Conservation (phyloP, 2,113 vertebrate species). For the Emydura subglobosa region DNA sequence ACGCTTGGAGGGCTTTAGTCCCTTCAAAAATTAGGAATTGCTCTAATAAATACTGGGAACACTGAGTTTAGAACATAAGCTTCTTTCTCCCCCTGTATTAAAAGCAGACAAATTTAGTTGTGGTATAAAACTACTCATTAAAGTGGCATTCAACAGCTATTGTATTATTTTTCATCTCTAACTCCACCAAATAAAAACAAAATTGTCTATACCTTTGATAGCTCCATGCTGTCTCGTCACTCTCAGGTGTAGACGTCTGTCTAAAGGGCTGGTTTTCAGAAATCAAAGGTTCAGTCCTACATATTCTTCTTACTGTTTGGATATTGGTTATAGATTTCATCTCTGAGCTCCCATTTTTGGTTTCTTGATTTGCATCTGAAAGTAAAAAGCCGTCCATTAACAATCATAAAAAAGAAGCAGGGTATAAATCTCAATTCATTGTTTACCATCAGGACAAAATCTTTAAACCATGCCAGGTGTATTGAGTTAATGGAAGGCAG, state of each 20-base stretch:
- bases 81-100: not conserved
- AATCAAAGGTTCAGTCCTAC: not conserved
- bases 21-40: not conserved
- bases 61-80: not conserved
- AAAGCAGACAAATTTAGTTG: not conserved
- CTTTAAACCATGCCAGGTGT: conserved; percentile 38
- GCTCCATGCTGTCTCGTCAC: fast-evolving
- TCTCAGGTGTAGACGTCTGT: not conserved
- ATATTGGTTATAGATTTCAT: not conserved
- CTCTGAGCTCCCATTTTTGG: not conserved
- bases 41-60: not conserved
- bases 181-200: not conserved
- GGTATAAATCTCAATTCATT: conserved; percentile 51
- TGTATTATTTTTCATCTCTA: not conserved
- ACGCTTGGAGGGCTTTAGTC: not conserved
- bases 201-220: not conserved
- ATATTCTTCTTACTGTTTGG: not conserved
- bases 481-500: conserved; percentile 17
- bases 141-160: not conserved
- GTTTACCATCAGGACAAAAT: conserved; percentile 37
- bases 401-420: conserved; percentile 20
- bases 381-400: conserved; percentile 37
- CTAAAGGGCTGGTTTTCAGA: not conserved
- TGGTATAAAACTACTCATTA: not conserved
- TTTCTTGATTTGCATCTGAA: conserved; percentile 52